Evolutionary conservation across 2,888 invertebrate species (phyloP).

Genomic region (Chrysomela aeneicollis): DNA sequence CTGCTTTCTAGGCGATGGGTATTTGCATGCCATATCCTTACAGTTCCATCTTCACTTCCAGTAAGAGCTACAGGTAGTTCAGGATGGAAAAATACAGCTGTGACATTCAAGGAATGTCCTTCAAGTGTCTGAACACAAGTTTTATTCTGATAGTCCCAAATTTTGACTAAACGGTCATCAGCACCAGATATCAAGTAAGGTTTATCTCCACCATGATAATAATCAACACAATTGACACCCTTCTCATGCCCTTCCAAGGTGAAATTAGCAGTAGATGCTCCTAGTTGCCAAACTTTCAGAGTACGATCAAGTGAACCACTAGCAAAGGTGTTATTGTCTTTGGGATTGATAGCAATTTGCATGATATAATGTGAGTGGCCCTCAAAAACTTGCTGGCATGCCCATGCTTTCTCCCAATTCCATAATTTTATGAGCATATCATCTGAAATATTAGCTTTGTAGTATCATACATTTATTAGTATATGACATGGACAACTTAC

Average conservation of each 20-base stretch:
- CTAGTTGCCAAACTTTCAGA: conserved; percentile 98
- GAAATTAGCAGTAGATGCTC: conserved; percentile 96
- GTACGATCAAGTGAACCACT: conserved; percentile 98
- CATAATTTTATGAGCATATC: conserved; percentile 98
- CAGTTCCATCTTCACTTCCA: conserved; percentile 97
- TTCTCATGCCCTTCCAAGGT: conserved; percentile 98
- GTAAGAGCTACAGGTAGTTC: conserved; percentile 93
- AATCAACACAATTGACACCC: conserved; percentile 99
- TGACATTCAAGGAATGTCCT: conserved; percentile 96
- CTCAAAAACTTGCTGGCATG: conserved; percentile 97
- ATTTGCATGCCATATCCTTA: conserved; percentile 98
- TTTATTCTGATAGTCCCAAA: conserved; percentile 99
- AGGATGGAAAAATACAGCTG: conserved; percentile 96
- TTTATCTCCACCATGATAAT: conserved; percentile 97
- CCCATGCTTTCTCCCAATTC: conserved; percentile 99
- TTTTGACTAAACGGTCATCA: conserved; percentile 96
- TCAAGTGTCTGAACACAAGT: conserved; percentile 98
- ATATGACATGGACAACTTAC: conserved; percentile 65
- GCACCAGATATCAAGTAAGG: conserved; percentile 99
- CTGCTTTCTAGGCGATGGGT: conserved; percentile 97
- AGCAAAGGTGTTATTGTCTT: conserved; percentile 99
- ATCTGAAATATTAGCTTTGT: conserved; percentile 69
- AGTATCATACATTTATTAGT: not conserved
- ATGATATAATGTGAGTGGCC: conserved; percentile 99
- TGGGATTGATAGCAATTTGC: conserved; percentile 99